These are phyloP conservation scores for Bovichtus variegatus DNA, from an alignment of 2,797 vertebrate species.

Conservation along the genomic window DNA sequence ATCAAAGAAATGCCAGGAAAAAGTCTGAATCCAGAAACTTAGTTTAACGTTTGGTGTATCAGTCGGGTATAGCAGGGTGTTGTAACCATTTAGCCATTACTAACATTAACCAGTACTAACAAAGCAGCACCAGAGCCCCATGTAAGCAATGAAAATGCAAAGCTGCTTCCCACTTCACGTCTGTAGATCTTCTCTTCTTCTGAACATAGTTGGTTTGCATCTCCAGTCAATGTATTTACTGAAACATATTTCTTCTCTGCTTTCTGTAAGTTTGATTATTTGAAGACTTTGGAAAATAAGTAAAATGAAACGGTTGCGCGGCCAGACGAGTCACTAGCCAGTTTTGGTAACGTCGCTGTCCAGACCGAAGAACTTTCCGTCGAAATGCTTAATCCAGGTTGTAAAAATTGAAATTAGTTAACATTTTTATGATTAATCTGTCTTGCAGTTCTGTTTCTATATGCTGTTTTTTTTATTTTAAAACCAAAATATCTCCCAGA, in stretches of 20 bases:
- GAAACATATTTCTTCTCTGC: not conserved
- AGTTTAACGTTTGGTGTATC: not conserved
- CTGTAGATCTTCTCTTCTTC: not conserved
- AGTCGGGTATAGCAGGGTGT: not conserved
- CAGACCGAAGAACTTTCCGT: not conserved
- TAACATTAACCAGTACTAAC: slow-evolving; percentile 28
- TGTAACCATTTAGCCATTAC: not conserved
- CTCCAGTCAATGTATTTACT: slow-evolving; percentile 46
- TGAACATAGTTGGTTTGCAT: slow-evolving; percentile 7
- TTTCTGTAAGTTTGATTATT: not conserved
- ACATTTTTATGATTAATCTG: not conserved
- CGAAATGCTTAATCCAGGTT: not conserved
- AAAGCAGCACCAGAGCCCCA: not conserved
- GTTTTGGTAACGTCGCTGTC: not conserved
- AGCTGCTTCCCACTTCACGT: not conserved
- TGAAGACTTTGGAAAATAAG: not conserved
- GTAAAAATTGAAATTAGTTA: not conserved
- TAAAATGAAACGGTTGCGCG: not conserved
- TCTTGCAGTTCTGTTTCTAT: not conserved
- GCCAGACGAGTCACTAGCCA: slow-evolving; percentile 1
- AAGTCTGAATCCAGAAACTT: too few relatives aligned
- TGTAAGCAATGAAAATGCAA: not conserved
- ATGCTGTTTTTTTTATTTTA: not conserved
- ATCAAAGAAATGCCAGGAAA: not conserved
- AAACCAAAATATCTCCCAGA: slow-evolving; percentile 7